These are phyloP conservation scores for Nymphicus hollandicus DNA, from an alignment of 2,113 vertebrate genomes.

Conservation along the genomic window DNA sequence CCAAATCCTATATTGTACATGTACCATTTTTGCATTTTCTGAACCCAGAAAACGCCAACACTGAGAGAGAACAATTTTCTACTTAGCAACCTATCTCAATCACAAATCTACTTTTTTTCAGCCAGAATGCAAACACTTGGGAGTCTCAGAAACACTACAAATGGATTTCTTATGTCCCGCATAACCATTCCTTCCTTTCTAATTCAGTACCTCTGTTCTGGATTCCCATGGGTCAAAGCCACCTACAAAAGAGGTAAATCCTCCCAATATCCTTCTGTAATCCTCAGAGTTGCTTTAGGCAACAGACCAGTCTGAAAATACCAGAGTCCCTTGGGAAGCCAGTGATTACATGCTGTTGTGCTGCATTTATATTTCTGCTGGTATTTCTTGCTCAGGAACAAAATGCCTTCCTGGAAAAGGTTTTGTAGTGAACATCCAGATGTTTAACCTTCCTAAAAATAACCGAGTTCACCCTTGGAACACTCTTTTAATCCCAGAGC, in stretches of 20 bases:
- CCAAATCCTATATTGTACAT: not conserved
- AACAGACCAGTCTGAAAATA: slow-evolving; percentile 37
- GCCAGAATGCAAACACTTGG: not conserved
- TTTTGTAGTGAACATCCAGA: slow-evolving; percentile 13
- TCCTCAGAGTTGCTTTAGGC: slow-evolving; percentile 32
- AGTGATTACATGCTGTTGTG: not conserved
- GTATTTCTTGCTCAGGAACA: slow-evolving; percentile 5
- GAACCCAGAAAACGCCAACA: not conserved
- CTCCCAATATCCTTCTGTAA: not conserved
- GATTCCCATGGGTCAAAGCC: not conserved
- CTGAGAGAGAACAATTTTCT: not conserved
- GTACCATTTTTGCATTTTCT: not conserved
- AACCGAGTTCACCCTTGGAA: not conserved
- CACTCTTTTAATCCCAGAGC: not conserved
- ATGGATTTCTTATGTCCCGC: not conserved
- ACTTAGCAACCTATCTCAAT: not conserved
- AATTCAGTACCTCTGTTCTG: not conserved
- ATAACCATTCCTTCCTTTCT: not conserved
- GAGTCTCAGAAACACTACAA: not conserved
- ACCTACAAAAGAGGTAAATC: slow-evolving; percentile 44
- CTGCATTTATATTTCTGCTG: not conserved
- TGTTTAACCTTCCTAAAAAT: slow-evolving; percentile 32
- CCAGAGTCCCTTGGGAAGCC: not conserved
- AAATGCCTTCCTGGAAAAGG: not conserved
- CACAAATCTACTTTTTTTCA: not conserved